These are phyloP conservation scores for Lasioglossum baleicum DNA, from an alignment of 1,140 invertebrate species.

Conservation along the genomic window DNA sequence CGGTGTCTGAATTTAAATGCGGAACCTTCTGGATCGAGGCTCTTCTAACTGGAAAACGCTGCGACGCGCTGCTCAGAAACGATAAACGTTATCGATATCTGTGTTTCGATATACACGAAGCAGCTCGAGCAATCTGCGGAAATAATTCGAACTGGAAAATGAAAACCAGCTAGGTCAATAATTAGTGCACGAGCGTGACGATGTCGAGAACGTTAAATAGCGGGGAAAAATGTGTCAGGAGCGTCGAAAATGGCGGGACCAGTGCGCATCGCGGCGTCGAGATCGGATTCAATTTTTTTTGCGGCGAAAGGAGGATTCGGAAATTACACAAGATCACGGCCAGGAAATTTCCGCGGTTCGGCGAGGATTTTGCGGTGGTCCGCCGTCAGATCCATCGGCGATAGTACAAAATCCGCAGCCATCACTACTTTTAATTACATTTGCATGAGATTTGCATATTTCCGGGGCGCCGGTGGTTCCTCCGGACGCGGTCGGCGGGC, in stretches of 20 bases:
- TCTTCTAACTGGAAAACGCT: background rate
- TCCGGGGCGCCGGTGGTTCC: slow-evolving; percentile 7
- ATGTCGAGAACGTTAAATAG: no score
- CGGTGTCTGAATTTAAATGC: slow-evolving; percentile 58
- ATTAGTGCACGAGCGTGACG: no score
- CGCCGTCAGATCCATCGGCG: slow-evolving; percentile 13
- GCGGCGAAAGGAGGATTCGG: no score
- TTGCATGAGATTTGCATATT: slow-evolving; percentile 45
- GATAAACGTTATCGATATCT: slow-evolving; percentile 6
- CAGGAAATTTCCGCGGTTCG: no score
- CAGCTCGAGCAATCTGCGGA: background rate
- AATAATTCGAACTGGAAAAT: background rate
- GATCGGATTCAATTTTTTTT: no score
- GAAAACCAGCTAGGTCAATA: no score
- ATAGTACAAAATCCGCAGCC: slow-evolving; percentile 30
- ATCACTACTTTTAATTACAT: slow-evolving; percentile 48
- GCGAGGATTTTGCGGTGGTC: background rate
- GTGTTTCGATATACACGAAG: background rate
- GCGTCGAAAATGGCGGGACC: no score
- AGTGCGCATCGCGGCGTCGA: no score
- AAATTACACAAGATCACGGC: no score
- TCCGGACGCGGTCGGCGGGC: background rate
- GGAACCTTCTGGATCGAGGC: background rate
- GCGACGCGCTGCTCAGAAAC: background rate
- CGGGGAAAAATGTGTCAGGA: no score